Conservation (phyloP, 2,113 vertebrate species). For the Naja naja region DNA sequence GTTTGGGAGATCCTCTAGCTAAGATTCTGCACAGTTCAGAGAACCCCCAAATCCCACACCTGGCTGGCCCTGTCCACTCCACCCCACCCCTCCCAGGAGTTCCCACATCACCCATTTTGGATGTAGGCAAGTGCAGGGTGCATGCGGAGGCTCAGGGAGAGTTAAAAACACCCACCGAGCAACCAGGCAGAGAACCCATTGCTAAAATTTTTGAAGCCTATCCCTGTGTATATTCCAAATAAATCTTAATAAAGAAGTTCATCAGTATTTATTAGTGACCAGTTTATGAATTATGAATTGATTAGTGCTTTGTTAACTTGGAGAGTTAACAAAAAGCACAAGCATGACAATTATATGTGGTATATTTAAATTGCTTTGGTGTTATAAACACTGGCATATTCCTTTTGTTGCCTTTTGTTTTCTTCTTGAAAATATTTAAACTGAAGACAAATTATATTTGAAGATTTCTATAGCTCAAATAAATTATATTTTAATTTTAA, state of each 20-base stretch:
- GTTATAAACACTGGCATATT: slow-evolving; percentile 64
- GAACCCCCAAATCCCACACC: no score
- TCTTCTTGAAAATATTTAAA: slow-evolving; percentile 64
- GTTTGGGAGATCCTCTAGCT: no score
- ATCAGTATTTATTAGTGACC: slow-evolving; percentile 39
- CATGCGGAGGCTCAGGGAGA: no score
- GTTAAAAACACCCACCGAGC: no score
- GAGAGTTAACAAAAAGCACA: slow-evolving; percentile 72
- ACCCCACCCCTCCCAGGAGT: no score
- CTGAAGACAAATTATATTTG: slow-evolving; percentile 71
- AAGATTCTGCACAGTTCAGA: no score
- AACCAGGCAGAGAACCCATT: no score
- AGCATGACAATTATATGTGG: slow-evolving; percentile 68
- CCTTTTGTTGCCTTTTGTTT: neutral
- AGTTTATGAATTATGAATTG: slow-evolving; percentile 45
- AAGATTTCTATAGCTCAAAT: slow-evolving; percentile 74
- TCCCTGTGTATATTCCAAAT: neutral
- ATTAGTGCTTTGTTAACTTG: slow-evolving; percentile 11
- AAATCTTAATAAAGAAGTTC: slow-evolving; percentile 37
- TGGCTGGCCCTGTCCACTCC: no score
- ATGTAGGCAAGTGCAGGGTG: no score
- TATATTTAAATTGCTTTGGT: slow-evolving; percentile 72
- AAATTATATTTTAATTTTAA: slow-evolving; percentile 68
- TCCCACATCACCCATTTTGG: no score
- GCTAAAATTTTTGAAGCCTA: no score